A percentile compares a stretch with the other conserved stretches of the same genome.
phyloP scores from a whole-genome alignment of 2,113 vertebrate genomes.

The Macquaria australasica region DNA sequence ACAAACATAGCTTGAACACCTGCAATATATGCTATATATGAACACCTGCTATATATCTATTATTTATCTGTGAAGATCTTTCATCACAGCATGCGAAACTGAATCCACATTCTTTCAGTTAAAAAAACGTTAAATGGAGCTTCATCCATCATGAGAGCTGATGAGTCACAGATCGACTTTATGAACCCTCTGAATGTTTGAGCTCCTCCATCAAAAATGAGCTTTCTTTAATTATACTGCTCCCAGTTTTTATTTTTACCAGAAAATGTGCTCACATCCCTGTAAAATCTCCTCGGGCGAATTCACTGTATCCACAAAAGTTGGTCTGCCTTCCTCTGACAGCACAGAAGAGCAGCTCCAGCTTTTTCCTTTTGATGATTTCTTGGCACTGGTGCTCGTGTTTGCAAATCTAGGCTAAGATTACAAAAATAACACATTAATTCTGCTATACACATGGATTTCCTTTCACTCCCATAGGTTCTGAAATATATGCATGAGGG shows the following conservation, averaged over 20 bases:
- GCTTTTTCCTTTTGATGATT: slow-evolving; percentile 64
- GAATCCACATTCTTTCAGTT: slow-evolving; percentile 1
- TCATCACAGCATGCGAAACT: background rate
- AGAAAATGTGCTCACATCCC: slow-evolving; percentile 36
- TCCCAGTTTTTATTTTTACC: slow-evolving; percentile 21
- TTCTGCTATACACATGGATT: slow-evolving; percentile 35
- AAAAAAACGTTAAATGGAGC: background rate
- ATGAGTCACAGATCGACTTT: slow-evolving; percentile 54
- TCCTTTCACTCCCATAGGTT: slow-evolving; percentile 49
- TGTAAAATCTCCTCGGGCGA: slow-evolving; percentile 38
- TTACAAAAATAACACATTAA: slow-evolving; percentile 61
- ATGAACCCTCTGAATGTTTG: slow-evolving; percentile 19
- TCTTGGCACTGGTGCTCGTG: slow-evolving; percentile 53
- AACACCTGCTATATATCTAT: background rate
- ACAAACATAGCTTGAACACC: background rate
- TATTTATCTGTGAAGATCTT: background rate
- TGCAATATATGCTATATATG: background rate
- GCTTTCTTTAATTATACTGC: slow-evolving; percentile 41
- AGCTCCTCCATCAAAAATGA: slow-evolving; percentile 32
- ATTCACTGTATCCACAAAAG: slow-evolving; percentile 54
- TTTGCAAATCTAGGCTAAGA: slow-evolving; percentile 61
- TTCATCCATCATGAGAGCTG: slow-evolving; percentile 2
- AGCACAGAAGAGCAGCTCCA: slow-evolving; percentile 55
- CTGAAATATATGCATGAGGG: slow-evolving; percentile 14
- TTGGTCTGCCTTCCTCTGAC: slow-evolving; percentile 52